Evolutionary conservation across 2,797 vertebrate species (phyloP), one percentile per base, ranked within the genome.

Genomic region (Characodon lateralis): DNA sequence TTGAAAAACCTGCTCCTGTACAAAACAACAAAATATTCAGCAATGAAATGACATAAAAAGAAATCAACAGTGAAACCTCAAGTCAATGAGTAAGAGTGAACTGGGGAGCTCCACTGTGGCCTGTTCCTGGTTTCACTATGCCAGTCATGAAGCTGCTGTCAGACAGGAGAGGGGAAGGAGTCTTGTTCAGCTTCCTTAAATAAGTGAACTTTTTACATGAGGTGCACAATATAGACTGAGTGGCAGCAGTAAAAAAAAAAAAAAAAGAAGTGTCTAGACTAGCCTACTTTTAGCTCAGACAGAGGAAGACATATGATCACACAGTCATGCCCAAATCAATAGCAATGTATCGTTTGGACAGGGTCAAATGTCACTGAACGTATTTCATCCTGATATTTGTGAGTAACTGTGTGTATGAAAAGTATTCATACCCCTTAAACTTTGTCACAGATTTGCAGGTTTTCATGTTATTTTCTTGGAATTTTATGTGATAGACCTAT

Each of bases 231-330:
- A 89, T 88, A 82, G 85, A 73, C 78, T 80, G 77, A 86, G 90
- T 87, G 88, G 85, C 91, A 89, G 90, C 89, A 89, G 83, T 80
- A 89, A 87, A 79, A 80, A 85, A 88, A 81, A 86, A 74, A 88
- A 85, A 88, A 81, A 86, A 74, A 88, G 73, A 82, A 82, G 82
- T 82, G 95, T 96, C 95, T 95, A 95, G 95, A 95, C 95, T 75
- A 75, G 81, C 82, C 73, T 86, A 87, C 88, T 89, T 92, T 91
- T 88, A 89, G 91, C 85, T 92, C 93, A 95, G 90, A 94, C 87
- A 5, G 87, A 89, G 89, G 89, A 89, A 91, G 91, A 88, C 90
- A 85, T 93, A 90, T 87, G 90, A 93, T 89, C 82, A 59, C 88
- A 85, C 76, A 77, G 86, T 88, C 92, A 86, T 88, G 88, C 90